phyloP scores from a whole-genome alignment of 1,140 invertebrate genomes.

The Drosophila bifasciata region DNA sequence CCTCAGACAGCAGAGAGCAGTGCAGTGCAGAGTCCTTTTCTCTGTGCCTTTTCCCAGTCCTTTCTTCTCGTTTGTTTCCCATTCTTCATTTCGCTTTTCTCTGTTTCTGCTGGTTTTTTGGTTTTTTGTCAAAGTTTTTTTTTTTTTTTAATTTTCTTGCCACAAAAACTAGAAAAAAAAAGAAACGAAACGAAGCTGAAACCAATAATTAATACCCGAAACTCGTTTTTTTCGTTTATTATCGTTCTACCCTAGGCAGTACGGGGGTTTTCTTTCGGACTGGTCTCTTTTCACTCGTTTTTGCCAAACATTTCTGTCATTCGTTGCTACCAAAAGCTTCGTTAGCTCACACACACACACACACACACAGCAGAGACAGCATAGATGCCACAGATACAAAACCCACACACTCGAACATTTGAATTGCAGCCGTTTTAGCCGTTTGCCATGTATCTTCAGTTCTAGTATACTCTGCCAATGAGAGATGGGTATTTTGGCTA shows the following conservation, averaged over 20 bases:
- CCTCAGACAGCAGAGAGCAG: not conserved
- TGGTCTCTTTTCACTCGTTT: constrained; percentile 15
- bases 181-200: constrained; percentile 57
- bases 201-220: constrained; percentile 74
- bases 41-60: constrained; percentile 28
- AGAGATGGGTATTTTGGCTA: too few species aligned
- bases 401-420: constrained; percentile 40
- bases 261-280: constrained; percentile 32
- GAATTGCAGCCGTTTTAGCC: constrained; percentile 67
- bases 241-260: constrained; percentile 26
- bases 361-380: constrained; percentile 8
- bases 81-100: constrained; percentile 28
- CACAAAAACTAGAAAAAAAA: constrained; percentile 4
- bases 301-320: constrained; percentile 25
- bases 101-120: not conserved
- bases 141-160: constrained; percentile 27
- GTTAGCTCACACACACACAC: constrained; percentile 46
- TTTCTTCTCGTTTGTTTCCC: constrained; percentile 30
- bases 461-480: constrained; percentile 13
- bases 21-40: not conserved
- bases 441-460: constrained; percentile 67
- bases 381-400: constrained; percentile 3
- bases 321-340: constrained; percentile 55
- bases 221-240: constrained; percentile 67
- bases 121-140: not conserved